Percentiles rank a stretch among this genome's conserved stretches.
phyloP scores from a whole-genome alignment of 2,888 invertebrate genomes.

The Acanthosoma haemorrhoidale region DNA sequence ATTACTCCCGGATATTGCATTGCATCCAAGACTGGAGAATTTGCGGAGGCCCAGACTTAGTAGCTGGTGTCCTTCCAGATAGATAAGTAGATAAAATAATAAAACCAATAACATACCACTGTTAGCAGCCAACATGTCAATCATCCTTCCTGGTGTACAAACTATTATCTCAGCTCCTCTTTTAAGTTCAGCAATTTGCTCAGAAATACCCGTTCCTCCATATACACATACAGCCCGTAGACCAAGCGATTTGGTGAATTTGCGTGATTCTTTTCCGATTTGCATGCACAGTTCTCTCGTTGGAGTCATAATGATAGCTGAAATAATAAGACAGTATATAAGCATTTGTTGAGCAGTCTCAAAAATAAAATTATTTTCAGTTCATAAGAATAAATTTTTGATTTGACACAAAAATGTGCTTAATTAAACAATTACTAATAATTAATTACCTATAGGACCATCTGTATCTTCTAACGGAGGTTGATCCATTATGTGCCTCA shows the following conservation, averaged over 20 bases:
- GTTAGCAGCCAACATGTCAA: constrained; percentile 98
- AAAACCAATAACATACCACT: constrained; percentile 56
- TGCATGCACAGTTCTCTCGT: constrained; percentile 98
- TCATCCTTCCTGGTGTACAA: constrained; percentile 99
- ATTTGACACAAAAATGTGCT: not conserved
- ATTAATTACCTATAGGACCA: constrained; percentile 71
- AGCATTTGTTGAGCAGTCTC: not conserved
- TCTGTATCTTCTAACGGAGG: constrained; percentile 90
- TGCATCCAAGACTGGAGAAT: too few species aligned
- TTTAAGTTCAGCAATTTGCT: constrained; percentile 84
- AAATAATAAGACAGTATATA: constrained; percentile 16
- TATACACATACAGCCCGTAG: constrained; percentile 93
- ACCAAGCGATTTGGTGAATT: constrained; percentile 83
- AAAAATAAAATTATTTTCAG: not conserved
- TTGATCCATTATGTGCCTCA: constrained; percentile 92
- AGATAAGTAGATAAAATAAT: not conserved
- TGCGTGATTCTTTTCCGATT: constrained; percentile 91
- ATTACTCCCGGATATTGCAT: too few species aligned
- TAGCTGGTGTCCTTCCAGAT: too few species aligned
- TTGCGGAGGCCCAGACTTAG: too few species aligned
- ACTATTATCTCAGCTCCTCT: constrained; percentile 97
- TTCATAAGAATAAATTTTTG: not conserved
- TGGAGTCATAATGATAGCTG: constrained; percentile 93
- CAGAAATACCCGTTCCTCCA: constrained; percentile 95
- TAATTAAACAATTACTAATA: constrained; percentile 21